Evolutionary conservation across 2,797 vertebrate species (phyloP).

Genomic region (Lindbergichthys nudifrons): DNA sequence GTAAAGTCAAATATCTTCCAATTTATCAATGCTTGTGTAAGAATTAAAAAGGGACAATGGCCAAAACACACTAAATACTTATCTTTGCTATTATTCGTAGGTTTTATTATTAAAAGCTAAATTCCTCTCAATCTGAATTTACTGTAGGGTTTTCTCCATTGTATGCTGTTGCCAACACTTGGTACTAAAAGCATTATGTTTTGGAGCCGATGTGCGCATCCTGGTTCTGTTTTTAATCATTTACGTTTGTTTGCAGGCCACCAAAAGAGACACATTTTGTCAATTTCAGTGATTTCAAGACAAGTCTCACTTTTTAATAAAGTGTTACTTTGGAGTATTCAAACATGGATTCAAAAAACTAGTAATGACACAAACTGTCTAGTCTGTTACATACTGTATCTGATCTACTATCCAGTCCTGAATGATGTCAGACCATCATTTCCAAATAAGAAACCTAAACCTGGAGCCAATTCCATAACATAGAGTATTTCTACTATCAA

Average conservation of each 20-base stretch:
- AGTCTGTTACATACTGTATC: neutral
- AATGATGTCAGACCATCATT: slow-evolving; percentile 1
- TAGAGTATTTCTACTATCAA: neutral
- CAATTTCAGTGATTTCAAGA: neutral
- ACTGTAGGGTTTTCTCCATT: neutral
- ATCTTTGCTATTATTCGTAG: neutral
- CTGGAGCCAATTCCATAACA: slow-evolving; percentile 6
- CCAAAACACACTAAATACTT: neutral
- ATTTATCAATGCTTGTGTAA: neutral
- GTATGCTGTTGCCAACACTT: neutral
- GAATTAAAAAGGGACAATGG: neutral
- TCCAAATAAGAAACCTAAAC: neutral
- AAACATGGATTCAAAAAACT: neutral
- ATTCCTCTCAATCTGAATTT: neutral
- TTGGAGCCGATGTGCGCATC: neutral
- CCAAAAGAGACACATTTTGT: neutral
- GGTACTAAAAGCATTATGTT: neutral
- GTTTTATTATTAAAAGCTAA: neutral
- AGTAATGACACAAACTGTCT: neutral
- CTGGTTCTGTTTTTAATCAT: neutral
- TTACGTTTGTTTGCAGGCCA: neutral
- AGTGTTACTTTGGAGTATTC: neutral
- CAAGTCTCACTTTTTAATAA: neutral
- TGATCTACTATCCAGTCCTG: neutral
- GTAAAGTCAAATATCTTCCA: neutral